phyloP scores from a whole-genome alignment of 2,888 invertebrate genomes.

The Siphlonurus alternatus region DNA sequence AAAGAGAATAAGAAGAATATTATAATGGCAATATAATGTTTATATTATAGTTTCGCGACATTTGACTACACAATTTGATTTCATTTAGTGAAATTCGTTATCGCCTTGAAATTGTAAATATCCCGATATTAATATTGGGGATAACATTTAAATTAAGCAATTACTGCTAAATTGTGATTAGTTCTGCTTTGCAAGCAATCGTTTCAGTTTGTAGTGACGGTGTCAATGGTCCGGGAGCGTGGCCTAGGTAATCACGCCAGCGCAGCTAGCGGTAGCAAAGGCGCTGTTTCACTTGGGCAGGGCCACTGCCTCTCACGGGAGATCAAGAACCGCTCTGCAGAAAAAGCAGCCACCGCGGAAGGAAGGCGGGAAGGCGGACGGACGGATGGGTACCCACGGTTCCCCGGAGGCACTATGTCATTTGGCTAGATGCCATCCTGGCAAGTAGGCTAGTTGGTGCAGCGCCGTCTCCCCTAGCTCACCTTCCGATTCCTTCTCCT shows the following conservation, averaged over 20 bases:
- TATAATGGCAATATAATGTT: too few species aligned
- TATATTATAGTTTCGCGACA: too few species aligned
- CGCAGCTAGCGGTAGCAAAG: neutral
- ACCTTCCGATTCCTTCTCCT: neutral
- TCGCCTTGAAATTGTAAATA: too few species aligned
- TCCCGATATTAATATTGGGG: too few species aligned
- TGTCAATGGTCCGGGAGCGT: neutral
- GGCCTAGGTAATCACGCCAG: neutral
- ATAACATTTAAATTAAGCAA: too few species aligned
- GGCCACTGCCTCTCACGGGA: too few species aligned
- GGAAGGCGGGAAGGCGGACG: neutral
- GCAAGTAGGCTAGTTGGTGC: neutral
- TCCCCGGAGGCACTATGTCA: neutral
- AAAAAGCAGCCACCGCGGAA: neutral
- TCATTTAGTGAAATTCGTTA: too few species aligned
- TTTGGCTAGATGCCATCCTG: neutral
- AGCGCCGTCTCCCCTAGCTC: neutral
- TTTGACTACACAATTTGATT: too few species aligned
- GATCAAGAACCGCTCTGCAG: too few species aligned
- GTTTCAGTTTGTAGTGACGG: neutral
- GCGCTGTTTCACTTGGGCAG: too few species aligned
- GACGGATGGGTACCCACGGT: neutral
- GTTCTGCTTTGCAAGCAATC: neutral
- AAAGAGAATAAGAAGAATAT: too few species aligned
- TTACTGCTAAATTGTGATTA: too few species aligned